These are phyloP conservation scores for Musca vetustissima DNA, from an alignment of 1,140 invertebrate species.

Conservation along the genomic window DNA sequence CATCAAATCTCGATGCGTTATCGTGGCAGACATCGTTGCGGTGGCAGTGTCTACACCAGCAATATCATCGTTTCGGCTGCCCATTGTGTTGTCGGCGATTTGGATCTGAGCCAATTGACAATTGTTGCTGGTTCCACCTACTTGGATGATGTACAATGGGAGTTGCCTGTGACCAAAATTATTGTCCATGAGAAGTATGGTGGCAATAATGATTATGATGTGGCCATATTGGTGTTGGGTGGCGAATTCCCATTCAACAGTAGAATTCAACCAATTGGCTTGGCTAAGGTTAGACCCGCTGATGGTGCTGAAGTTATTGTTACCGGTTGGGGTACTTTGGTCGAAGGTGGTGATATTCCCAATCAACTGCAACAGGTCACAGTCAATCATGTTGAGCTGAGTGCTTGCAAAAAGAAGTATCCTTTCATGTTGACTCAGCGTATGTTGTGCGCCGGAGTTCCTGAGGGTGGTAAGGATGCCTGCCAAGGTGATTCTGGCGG, in stretches of 20 bases:
- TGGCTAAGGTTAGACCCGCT: conserved; percentile 38
- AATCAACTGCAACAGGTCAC: conserved; percentile 39
- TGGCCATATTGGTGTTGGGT: conserved; percentile 38
- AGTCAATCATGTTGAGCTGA: conserved; percentile 39
- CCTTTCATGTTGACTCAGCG: conserved; percentile 53
- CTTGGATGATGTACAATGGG: conserved; percentile 31
- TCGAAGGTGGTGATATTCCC: conserved; percentile 32
- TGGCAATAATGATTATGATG: conserved; percentile 46
- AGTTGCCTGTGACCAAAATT: conserved; percentile 34
- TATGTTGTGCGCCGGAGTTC: conserved; percentile 61
- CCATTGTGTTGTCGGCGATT: conserved; percentile 57
- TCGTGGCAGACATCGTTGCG: conserved; percentile 56
- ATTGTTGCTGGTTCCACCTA: conserved; percentile 42
- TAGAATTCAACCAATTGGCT: conserved; percentile 36
- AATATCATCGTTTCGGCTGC: conserved; percentile 61
- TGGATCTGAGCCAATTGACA: conserved; percentile 29
- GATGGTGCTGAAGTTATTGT: conserved; percentile 36
- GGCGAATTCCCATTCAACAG: conserved; percentile 39
- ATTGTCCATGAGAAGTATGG: conserved; percentile 41
- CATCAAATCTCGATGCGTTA: conserved; percentile 48
- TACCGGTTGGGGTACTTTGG: conserved; percentile 45
- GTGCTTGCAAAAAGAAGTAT: conserved; percentile 37
- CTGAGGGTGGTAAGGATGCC: conserved; percentile 58
- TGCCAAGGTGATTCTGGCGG: conserved; percentile 60
- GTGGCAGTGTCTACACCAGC: conserved; percentile 59